Percentiles rank a stretch among this genome's conserved stretches.
phyloP scores from a whole-genome alignment of 2,797 vertebrate genomes.

The Dermochelys coriacea region DNA sequence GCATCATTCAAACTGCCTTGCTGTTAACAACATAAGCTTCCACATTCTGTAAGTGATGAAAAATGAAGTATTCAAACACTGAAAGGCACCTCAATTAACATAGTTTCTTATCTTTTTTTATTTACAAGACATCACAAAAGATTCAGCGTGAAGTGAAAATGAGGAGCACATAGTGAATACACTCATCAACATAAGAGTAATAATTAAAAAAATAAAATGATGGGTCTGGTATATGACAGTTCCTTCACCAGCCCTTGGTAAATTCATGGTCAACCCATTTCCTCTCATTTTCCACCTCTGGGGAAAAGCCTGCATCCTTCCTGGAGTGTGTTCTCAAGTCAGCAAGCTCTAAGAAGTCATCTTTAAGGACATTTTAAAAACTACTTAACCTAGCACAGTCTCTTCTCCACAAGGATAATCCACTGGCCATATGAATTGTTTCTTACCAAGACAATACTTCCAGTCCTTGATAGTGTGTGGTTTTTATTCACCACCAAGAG shows the following conservation, averaged over 20 bases:
- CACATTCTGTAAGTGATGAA: background rate
- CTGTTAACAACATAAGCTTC: background rate
- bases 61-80: slow-evolving; percentile 12
- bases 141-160: background rate
- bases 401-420: background rate
- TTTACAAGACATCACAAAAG: slow-evolving; percentile 30
- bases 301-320: slow-evolving; percentile 82
- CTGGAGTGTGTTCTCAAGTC: slow-evolving; percentile 68
- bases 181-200: slow-evolving; percentile 22
- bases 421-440: background rate
- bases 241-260: slow-evolving; percentile 76
- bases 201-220: slow-evolving; percentile 57
- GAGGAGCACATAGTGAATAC: slow-evolving; percentile 20
- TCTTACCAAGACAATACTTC: background rate
- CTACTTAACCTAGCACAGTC: slow-evolving; percentile 65
- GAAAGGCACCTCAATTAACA: slow-evolving; percentile 42
- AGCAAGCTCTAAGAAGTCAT: slow-evolving; percentile 61
- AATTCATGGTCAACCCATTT: slow-evolving; percentile 80
- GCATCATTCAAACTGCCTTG: background rate
- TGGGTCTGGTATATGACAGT: slow-evolving; percentile 71
- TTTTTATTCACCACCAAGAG: background rate
- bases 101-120: background rate
- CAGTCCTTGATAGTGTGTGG: background rate
- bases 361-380: slow-evolving; percentile 54
- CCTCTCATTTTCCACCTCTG: slow-evolving; percentile 83